Evolutionary conservation across 2,888 invertebrate species (phyloP), one percentile per base, ranked within the genome.

Genomic region (Leucoptera coffeella): DNA sequence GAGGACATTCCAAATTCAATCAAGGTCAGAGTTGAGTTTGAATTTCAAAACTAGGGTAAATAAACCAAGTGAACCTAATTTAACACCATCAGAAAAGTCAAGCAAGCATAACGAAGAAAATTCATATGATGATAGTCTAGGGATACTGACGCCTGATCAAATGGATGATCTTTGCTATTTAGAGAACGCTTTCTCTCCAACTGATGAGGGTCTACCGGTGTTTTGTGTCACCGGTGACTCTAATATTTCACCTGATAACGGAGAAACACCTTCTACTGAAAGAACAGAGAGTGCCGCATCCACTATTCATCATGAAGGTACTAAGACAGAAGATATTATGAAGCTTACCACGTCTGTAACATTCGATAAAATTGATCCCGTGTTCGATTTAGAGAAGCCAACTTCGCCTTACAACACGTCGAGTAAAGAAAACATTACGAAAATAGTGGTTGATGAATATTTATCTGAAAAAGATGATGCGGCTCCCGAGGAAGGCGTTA

Each of bases 71-170:
- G 67, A 67, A 42, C 41, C 53, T 29, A 65, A 62, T 35, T 40
- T 51, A 35, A 67, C 65, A 42, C 69, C 71, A 25, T 69, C 58
- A 40, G 72, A 72, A 29, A 71, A 71, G 22, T 33, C 58, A 25
- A 65, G 48, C 33, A 57, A 59, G 45, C 54, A 64, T 26, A 77
- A 75, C 44, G 87, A 86, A 50, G 82, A 87, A 46, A 84, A 85
- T 48, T 90, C 89, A 2, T 77, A 87, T 39, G 89, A 89, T 44
- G 89, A 91, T 47, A 86, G 87, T 41, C 65, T 90, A 38, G 90
- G 90, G 4, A 90, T 91, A 41, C 64, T 92, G 33, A 89, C 90
- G 7, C 89, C 90, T 0, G 88, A 89, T 59, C 89, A 90, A 57
- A 89, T 91, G 87, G 83, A 85, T 43, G 79, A 77, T 41, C 76